These are phyloP conservation scores for Trachops cirrhosus DNA, from an alignment of 2,797 vertebrate species.

Conservation along the genomic window DNA sequence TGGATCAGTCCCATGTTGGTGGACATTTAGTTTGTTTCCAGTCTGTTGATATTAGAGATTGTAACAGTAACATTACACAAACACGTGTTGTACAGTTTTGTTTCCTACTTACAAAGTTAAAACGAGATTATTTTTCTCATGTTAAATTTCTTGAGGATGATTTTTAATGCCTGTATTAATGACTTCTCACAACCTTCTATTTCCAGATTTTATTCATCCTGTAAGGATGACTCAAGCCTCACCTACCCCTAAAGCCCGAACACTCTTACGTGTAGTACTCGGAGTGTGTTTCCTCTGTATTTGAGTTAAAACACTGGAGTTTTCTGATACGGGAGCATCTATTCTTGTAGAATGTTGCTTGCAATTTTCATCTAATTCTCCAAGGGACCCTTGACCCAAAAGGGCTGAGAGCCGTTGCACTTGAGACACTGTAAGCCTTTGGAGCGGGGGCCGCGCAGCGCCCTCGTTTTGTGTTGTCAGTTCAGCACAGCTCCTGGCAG, in stretches of 20 bases:
- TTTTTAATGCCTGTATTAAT: neutral
- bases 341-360: neutral
- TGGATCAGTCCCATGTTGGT: neutral
- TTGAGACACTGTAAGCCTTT: neutral
- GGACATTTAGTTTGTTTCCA: constrained; percentile 14
- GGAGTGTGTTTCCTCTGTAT: neutral
- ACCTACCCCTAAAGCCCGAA: neutral
- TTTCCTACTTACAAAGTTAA: constrained; percentile 6
- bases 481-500: neutral
- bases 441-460: neutral
- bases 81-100: neutral
- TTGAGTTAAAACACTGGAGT: neutral
- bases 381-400: neutral
- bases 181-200: neutral
- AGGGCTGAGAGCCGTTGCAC: neutral
- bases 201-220: neutral
- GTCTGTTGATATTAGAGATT: neutral
- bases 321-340: neutral
- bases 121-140: neutral
- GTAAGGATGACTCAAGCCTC: neutral
- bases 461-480: neutral
- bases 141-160: neutral
- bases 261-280: neutral
- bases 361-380: neutral
- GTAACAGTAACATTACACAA: neutral